Conservation (phyloP, 2,888 invertebrate genomes). For the Anticlea derivata region DNA sequence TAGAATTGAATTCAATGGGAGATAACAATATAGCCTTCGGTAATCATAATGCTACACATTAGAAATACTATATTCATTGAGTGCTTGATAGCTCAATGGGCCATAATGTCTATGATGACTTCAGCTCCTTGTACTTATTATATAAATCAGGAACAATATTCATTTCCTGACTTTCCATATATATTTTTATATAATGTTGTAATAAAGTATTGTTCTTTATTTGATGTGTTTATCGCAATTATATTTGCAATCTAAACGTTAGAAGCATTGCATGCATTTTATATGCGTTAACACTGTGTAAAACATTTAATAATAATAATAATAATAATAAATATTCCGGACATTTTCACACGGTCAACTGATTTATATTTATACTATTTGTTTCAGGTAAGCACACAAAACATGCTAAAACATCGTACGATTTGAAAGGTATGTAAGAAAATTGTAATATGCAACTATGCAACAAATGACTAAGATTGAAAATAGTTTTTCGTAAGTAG, state of each 20-base stretch:
- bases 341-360: too few species aligned
- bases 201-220: too few species aligned
- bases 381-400: conserved; percentile 49
- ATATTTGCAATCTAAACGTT: conserved; percentile 9
- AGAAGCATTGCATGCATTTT: conserved; percentile 1
- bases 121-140: too few species aligned
- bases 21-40: conserved; percentile 12
- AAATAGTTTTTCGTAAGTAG: too few species aligned
- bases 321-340: too few species aligned
- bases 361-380: conserved; percentile 20
- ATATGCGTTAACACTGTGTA: not conserved
- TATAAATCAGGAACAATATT: not conserved
- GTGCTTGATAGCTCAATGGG: conserved; percentile 18
- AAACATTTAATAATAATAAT: too few species aligned
- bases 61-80: conserved; percentile 9
- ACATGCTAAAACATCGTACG: not conserved
- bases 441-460: too few species aligned
- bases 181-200: not conserved
- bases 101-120: conserved; percentile 1
- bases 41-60: conserved; percentile 3
- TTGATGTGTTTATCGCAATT: too few species aligned
- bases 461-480: too few species aligned
- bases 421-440: not conserved
- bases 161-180: too few species aligned
- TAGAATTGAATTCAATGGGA: conserved; percentile 12